Percentiles rank a stretch among this genome's conserved stretches.
Conservation (phyloP, 2,113 vertebrate genomes). For the Jacana jacana region DNA sequence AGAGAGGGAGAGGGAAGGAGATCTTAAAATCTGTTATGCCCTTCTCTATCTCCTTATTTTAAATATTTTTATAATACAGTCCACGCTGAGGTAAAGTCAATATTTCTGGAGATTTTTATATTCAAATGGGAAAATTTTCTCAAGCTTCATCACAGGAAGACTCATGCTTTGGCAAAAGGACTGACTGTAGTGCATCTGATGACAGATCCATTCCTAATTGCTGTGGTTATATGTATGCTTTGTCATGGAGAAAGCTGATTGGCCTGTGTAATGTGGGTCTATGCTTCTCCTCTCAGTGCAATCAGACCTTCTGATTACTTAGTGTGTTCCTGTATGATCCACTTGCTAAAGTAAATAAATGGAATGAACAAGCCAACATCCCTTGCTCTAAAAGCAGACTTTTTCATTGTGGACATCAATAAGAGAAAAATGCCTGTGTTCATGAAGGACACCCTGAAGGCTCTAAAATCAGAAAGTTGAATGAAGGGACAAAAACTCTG, state of each 20-base stretch:
- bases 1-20: not conserved
- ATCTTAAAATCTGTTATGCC: not conserved
- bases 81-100: rapidly evolving
- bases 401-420: not conserved
- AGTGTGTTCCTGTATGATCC: not conserved
- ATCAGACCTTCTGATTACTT: not conserved
- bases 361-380: not conserved
- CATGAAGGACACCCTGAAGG: not conserved
- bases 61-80: not conserved
- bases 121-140: not conserved
- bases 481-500: not conserved
- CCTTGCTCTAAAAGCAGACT: not conserved
- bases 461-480: not conserved
- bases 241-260: not conserved
- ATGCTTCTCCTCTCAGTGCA: not conserved
- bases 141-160: not conserved
- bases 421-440: not conserved
- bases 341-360: not conserved
- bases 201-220: not conserved
- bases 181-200: not conserved
- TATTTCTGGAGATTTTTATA: not conserved
- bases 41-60: not conserved
- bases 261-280: not conserved
- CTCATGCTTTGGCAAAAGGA: not conserved
- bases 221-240: not conserved